A percentile compares a stretch with the other conserved stretches of the same genome.
Conservation (phyloP, 2,888 invertebrate species). For the Drosophila parthenogenetica region DNA sequence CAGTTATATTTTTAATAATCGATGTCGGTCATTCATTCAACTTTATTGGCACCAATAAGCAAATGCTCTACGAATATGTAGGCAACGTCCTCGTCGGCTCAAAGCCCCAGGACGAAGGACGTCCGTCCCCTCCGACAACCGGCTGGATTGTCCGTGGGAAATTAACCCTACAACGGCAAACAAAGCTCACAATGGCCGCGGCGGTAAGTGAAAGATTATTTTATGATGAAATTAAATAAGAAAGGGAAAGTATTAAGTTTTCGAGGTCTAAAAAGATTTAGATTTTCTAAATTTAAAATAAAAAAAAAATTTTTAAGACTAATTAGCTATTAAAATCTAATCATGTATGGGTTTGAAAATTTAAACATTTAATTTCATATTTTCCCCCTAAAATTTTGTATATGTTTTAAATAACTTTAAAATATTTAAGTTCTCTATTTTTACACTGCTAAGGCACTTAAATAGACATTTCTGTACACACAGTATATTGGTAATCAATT, state of each 20-base stretch:
- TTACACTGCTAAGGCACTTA: too few relatives aligned
- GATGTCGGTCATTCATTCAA: constrained; percentile 82
- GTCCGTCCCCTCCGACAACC: constrained; percentile 83
- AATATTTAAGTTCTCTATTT: background rate
- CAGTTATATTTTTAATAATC: constrained; percentile 79
- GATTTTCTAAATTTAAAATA: background rate
- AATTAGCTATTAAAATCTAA: too few relatives aligned
- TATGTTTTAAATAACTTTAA: background rate
- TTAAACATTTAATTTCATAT: too few relatives aligned
- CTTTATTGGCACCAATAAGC: constrained; percentile 84
- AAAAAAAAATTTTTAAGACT: too few relatives aligned
- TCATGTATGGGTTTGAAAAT: too few relatives aligned
- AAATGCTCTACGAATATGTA: constrained; percentile 85
- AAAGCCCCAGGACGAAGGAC: constrained; percentile 84
- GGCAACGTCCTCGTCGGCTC: constrained; percentile 84
- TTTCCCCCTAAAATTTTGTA: too few relatives aligned
- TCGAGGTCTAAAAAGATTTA: too few relatives aligned
- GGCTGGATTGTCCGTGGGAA: constrained; percentile 85
- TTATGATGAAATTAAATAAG: too few relatives aligned
- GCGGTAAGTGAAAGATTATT: constrained; percentile 78
- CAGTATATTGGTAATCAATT: constrained; percentile 39
- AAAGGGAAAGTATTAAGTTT: too few relatives aligned
- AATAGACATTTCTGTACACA: too few relatives aligned
- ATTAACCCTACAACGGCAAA: constrained; percentile 83
- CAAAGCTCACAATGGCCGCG: constrained; percentile 81